phyloP scores from a whole-genome alignment of 2,797 vertebrate genomes.

The Mormyrops boulengeri region DNA sequence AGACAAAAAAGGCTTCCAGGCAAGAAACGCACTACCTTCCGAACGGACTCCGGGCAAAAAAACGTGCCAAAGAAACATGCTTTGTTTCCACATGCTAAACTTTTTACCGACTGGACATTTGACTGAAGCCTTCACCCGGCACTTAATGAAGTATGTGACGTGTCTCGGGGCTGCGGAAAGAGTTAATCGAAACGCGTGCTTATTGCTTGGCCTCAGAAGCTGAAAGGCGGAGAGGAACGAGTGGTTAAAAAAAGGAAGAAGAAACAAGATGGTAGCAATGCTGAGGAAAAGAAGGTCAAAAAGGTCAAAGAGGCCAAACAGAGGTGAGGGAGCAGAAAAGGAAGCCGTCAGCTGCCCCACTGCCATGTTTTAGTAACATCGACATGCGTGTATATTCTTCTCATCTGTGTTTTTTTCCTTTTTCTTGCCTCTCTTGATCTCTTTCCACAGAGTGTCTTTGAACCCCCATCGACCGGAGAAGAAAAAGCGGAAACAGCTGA shows the following conservation, averaged over 20 bases:
- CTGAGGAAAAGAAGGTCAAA: constrained; percentile 82
- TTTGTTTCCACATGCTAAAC: background rate
- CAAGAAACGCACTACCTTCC: constrained; percentile 28
- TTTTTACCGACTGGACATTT: background rate
- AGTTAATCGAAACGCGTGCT: background rate
- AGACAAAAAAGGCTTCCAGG: constrained; percentile 76
- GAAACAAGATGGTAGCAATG: constrained; percentile 74
- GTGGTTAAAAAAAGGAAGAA: constrained; percentile 83
- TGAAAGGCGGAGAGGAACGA: constrained; percentile 83
- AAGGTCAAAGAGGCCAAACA: constrained; percentile 83
- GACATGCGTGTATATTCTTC: background rate
- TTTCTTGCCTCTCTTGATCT: background rate
- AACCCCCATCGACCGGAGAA: constrained; percentile 91
- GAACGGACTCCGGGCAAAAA: background rate
- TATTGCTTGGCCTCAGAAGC: constrained; percentile 45
- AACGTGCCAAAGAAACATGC: background rate
- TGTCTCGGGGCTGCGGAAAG: background rate
- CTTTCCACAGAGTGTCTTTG: constrained; percentile 67
- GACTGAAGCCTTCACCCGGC: background rate
- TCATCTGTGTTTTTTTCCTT: background rate
- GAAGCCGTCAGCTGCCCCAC: background rate
- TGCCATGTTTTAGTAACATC: background rate
- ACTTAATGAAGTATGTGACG: background rate
- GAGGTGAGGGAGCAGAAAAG: constrained; percentile 59
- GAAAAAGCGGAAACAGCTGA: constrained; percentile 91